Evolutionary conservation across 2,797 vertebrate genomes (phyloP).

Genomic region (Brachyalestes nurse): DNA sequence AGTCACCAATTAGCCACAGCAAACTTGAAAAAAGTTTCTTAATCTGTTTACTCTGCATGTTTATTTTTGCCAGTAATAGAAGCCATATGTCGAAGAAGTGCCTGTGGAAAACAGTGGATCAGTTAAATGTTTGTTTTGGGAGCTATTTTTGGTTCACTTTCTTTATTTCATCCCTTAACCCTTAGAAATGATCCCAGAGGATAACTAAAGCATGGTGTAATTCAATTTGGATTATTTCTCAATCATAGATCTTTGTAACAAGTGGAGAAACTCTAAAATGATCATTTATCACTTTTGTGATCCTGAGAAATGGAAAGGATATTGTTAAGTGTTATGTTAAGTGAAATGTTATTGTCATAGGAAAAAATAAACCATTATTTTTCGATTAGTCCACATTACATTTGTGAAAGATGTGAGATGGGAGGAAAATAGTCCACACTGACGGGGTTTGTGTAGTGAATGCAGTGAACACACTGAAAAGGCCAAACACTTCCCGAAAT

Average conservation of each 20-base stretch:
- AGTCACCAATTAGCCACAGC: constrained; percentile 42
- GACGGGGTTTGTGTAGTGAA: too few relatives aligned
- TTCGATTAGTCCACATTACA: too few relatives aligned
- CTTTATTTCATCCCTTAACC: neutral
- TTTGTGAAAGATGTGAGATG: too few relatives aligned
- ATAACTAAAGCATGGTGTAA: neutral
- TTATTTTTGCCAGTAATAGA: constrained; percentile 32
- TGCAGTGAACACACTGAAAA: too few relatives aligned
- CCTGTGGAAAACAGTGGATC: constrained; percentile 19
- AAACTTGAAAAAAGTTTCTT: constrained; percentile 37
- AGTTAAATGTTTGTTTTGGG: constrained; percentile 1
- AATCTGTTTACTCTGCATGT: constrained; percentile 45
- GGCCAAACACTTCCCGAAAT: too few relatives aligned
- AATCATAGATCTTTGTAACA: neutral
- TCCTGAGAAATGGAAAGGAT: too few relatives aligned
- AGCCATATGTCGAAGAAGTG: constrained; percentile 42
- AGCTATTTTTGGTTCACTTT: neutral
- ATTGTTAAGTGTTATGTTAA: too few relatives aligned
- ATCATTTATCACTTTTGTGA: too few relatives aligned
- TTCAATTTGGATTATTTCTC: neutral
- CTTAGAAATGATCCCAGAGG: neutral
- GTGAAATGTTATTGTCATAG: too few relatives aligned
- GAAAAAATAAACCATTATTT: too few relatives aligned
- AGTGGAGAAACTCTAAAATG: neutral
- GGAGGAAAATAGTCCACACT: too few relatives aligned